Evolutionary conservation across 1,140 invertebrate species (phyloP).

Genomic region (Delia radicum): DNA sequence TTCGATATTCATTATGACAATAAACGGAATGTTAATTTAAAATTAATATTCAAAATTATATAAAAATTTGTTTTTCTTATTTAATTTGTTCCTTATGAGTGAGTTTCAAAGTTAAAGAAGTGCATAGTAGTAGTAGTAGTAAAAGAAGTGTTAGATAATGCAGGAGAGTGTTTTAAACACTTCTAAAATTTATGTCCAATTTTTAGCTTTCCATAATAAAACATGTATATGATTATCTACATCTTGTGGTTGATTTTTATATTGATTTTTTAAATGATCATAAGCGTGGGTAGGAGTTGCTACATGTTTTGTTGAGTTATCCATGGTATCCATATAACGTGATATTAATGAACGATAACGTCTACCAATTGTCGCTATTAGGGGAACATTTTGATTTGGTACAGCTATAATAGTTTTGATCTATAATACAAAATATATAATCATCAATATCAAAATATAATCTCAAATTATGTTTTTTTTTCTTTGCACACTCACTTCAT

Average conservation of each 20-base stretch:
- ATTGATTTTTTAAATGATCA: constrained; percentile 24
- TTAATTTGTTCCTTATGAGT: background rate
- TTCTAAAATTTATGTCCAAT: constrained; percentile 61
- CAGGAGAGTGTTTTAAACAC: background rate
- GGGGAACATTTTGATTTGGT: constrained; percentile 52
- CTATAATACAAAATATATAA: constrained; percentile 48
- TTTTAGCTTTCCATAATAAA: constrained; percentile 70
- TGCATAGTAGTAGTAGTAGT: too few relatives aligned
- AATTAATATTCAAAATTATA: too few relatives aligned
- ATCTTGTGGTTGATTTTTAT: constrained; percentile 40
- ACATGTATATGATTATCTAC: constrained; percentile 67
- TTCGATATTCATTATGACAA: too few relatives aligned
- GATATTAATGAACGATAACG: constrained; percentile 80
- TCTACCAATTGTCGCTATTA: constrained; percentile 77
- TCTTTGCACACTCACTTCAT: constrained; percentile 65
- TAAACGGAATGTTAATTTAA: too few relatives aligned
- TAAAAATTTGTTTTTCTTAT: too few relatives aligned
- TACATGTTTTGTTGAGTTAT: constrained; percentile 15
- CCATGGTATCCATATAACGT: constrained; percentile 64
- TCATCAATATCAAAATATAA: background rate
- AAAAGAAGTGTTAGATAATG: too few relatives aligned
- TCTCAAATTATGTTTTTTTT: background rate
- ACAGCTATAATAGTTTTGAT: constrained; percentile 55
- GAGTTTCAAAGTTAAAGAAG: background rate
- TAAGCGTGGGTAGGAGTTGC: background rate